A percentile compares a stretch with the other conserved stretches of the same genome.
Conservation (phyloP, 2,797 vertebrate genomes). For the Cichlasoma orientale region DNA sequence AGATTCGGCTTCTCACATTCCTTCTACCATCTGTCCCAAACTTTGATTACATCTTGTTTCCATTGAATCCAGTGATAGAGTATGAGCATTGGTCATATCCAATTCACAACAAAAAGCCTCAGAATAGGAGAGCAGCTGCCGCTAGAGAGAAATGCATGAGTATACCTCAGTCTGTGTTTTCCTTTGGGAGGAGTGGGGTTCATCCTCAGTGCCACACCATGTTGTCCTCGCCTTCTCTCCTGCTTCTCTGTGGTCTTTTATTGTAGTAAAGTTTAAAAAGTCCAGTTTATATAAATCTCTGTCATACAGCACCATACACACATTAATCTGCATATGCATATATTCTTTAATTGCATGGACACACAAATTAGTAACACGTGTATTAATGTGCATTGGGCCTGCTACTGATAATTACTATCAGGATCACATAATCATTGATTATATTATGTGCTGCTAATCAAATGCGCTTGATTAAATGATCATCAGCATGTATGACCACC, state of each 20-base stretch:
- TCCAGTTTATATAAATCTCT: background rate
- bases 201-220: background rate
- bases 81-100: conserved; percentile 61
- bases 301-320: background rate
- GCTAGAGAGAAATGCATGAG: conserved; percentile 30
- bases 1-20: conserved; percentile 55
- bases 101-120: conserved; percentile 52
- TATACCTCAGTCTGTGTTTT: conserved; percentile 30
- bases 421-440: background rate
- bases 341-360: background rate
- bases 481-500: background rate
- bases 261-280: background rate
- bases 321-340: background rate
- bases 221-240: background rate
- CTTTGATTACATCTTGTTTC: conserved; percentile 70
- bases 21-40: conserved; percentile 52
- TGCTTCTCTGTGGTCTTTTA: background rate
- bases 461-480: background rate
- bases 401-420: background rate
- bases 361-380: background rate
- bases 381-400: background rate
- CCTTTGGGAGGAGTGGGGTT: background rate
- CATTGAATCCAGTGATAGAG: conserved; percentile 61
- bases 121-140: conserved; percentile 31
- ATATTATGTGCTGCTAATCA: background rate